These are phyloP conservation scores for Sitobion miscanthi DNA, from an alignment of 1,140 invertebrate genomes.

Conservation along the genomic window DNA sequence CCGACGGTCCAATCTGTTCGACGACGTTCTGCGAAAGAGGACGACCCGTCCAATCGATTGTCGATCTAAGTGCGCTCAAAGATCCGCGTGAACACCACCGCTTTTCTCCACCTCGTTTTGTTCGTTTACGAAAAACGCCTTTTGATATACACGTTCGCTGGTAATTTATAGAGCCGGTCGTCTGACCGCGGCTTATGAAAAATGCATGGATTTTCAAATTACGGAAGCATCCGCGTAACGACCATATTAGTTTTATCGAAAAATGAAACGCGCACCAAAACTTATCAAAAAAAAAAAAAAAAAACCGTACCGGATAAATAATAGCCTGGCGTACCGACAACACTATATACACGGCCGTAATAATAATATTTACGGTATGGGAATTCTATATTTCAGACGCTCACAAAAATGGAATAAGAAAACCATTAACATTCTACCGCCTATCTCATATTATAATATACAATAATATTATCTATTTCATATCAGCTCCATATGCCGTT, in stretches of 20 bases:
- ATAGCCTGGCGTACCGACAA: background rate
- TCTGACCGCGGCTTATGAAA: conserved; percentile 51
- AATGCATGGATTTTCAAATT: conserved; percentile 44
- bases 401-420: background rate
- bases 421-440: background rate
- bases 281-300: conserved; percentile 42
- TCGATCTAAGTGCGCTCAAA: background rate
- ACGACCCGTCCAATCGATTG: background rate
- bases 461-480: too few relatives aligned
- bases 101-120: background rate
- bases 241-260: conserved; percentile 50
- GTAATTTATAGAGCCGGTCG: conserved; percentile 39
- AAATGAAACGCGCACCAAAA: conserved; percentile 41
- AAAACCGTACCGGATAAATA: conserved; percentile 22
- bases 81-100: background rate
- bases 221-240: background rate
- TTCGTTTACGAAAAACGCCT: conserved; percentile 39
- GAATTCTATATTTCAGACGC: background rate
- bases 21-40: background rate
- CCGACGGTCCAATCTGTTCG: background rate
- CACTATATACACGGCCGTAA: conserved; percentile 12
- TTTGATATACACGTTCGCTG: conserved; percentile 3
- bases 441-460: too few relatives aligned
- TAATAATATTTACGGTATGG: conserved; percentile 8
- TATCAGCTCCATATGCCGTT: too few relatives aligned